Evolutionary conservation across 2,888 invertebrate genomes (phyloP).

Genomic region (Microplitis deprimator): DNA sequence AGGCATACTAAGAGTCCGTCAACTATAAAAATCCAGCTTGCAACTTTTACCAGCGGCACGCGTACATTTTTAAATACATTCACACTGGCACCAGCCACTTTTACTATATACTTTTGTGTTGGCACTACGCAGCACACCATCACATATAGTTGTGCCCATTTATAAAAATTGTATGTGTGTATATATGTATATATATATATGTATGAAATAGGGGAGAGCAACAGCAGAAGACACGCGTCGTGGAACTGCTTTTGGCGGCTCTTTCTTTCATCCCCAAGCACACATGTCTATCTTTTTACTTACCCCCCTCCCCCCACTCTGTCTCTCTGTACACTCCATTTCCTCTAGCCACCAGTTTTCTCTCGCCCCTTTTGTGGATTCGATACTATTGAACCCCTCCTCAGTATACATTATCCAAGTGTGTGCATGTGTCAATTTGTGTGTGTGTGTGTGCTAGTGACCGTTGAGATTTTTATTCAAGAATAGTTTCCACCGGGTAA

Average conservation of each 20-base stretch:
- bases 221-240: slow-evolving; percentile 7
- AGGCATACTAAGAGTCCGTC: background rate
- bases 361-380: slow-evolving; percentile 1
- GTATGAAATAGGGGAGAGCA: background rate
- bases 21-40: slow-evolving; percentile 50
- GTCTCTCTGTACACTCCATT: slow-evolving; percentile 3
- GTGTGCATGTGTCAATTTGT: slow-evolving; percentile 1
- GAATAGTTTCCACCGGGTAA: slow-evolving; percentile 30
- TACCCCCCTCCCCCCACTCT: slow-evolving; percentile 8
- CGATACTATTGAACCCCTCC: slow-evolving; percentile 5
- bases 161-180: slow-evolving; percentile 21
- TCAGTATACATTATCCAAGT: slow-evolving; percentile 5
- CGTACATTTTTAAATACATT: slow-evolving; percentile 58
- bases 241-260: slow-evolving; percentile 12
- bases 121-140: slow-evolving; percentile 26
- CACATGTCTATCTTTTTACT: slow-evolving; percentile 44
- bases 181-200: background rate
- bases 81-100: slow-evolving; percentile 44
- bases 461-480: slow-evolving; percentile 46
- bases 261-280: slow-evolving; percentile 47
- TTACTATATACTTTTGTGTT: background rate
- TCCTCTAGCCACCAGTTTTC: background rate
- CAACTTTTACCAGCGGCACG: slow-evolving; percentile 61
- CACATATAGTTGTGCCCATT: background rate
- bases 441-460: slow-evolving; percentile 41